These are phyloP conservation scores for Metopia argyrocephala DNA, from an alignment of 2,888 invertebrate genomes.

Conservation along the genomic window DNA sequence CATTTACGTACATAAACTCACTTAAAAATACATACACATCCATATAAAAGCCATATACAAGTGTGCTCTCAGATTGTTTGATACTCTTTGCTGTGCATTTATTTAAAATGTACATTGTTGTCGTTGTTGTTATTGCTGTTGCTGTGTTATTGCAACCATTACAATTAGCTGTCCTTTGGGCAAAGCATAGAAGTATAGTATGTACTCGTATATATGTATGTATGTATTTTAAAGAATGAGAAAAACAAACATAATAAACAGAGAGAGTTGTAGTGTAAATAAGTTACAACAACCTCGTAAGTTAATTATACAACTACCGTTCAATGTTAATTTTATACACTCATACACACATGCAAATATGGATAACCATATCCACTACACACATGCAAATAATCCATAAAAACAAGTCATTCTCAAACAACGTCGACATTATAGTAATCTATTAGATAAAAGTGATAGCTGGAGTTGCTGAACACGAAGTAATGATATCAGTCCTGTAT, in stretches of 20 bases:
- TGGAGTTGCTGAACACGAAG: too few relatives aligned
- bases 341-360: neutral
- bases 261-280: conserved; percentile 22
- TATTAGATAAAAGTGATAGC: too few relatives aligned
- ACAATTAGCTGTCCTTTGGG: neutral
- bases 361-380: neutral
- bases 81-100: too few relatives aligned
- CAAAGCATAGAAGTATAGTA: too few relatives aligned
- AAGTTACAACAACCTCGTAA: conserved; percentile 42
- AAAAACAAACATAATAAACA: neutral
- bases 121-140: too few relatives aligned
- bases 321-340: conserved; percentile 2
- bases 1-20: neutral
- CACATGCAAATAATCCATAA: neutral
- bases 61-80: too few relatives aligned
- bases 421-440: too few relatives aligned
- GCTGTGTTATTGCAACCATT: neutral
- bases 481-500: too few relatives aligned
- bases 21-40: neutral
- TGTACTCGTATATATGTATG: neutral
- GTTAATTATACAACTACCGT: conserved; percentile 25
- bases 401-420: too few relatives aligned
- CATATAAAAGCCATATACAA: too few relatives aligned
- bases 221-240: neutral
- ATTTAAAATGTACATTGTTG: too few relatives aligned